Percentiles rank a stretch among this genome's conserved stretches.
Conservation (phyloP, 2,113 vertebrate genomes). For the cat (Felis catus) region DNA sequence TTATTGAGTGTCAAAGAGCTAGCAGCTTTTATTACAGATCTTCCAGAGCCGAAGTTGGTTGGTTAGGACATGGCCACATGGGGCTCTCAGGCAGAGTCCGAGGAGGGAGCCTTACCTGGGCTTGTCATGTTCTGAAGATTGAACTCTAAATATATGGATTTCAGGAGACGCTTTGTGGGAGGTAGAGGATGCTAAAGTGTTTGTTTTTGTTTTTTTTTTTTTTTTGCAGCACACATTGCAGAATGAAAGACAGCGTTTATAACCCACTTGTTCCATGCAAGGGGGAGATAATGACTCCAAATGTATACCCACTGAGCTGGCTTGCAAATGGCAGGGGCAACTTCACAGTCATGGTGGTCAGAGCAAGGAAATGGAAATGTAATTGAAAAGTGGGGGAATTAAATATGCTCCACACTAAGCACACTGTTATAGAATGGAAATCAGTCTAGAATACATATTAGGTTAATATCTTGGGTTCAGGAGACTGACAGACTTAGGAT, state of each 20-base stretch:
- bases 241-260: slow-evolving; percentile 34
- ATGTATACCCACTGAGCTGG: slow-evolving; percentile 35
- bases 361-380: slow-evolving; percentile 29
- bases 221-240: not conserved
- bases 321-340: not conserved
- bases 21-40: slow-evolving; percentile 73
- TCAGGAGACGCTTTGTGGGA: slow-evolving; percentile 31
- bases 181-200: not conserved
- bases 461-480: not conserved
- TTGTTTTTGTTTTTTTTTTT: no score
- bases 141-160: slow-evolving; percentile 45
- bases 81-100: not conserved
- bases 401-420: slow-evolving; percentile 6
- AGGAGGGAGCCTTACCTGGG: not conserved
- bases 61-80: slow-evolving; percentile 29
- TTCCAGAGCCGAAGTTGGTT: slow-evolving; percentile 59
- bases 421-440: slow-evolving; percentile 26
- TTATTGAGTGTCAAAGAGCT: slow-evolving; percentile 78
- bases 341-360: slow-evolving; percentile 51
- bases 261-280: not conserved
- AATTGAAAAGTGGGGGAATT: slow-evolving; percentile 36
- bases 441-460: not conserved
- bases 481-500: not conserved
- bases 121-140: slow-evolving; percentile 20
- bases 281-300: not conserved